Evolutionary conservation across 2,113 vertebrate genomes (phyloP).

Genomic region (Phrynosoma platyrhinos): DNA sequence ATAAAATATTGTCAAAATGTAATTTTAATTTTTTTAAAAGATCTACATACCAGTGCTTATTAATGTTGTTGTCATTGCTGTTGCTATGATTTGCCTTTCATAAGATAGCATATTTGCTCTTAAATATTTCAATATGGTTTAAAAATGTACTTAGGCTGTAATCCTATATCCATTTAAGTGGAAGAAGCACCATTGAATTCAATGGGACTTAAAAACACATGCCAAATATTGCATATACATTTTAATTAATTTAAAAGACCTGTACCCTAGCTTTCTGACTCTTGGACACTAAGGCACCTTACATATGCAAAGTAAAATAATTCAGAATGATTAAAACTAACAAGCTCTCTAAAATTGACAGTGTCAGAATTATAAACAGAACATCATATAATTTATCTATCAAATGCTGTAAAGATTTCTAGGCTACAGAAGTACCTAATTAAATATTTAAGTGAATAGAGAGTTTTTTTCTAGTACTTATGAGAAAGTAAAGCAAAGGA

Average conservation of each 20-base stretch:
- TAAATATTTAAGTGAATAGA: background rate
- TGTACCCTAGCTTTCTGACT: background rate
- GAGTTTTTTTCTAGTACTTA: too few species aligned
- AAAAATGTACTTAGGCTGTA: too few species aligned
- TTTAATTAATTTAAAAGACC: background rate
- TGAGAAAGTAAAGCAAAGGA: background rate
- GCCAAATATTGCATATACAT: too few species aligned
- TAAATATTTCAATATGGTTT: rapidly evolving
- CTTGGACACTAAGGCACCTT: background rate
- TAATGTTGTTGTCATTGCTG: background rate
- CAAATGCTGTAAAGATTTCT: background rate
- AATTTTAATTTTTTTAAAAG: background rate
- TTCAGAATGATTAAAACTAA: background rate
- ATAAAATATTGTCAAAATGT: background rate
- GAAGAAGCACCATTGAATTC: too few species aligned
- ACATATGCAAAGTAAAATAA: background rate
- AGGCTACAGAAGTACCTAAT: background rate
- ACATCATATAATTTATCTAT: background rate
- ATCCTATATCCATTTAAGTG: too few species aligned
- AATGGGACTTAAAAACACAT: too few species aligned
- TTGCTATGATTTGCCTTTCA: background rate
- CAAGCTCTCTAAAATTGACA: background rate
- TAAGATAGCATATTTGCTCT: background rate
- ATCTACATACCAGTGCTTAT: background rate
- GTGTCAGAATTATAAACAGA: background rate